Base-by-base conservation (phyloP, 2,113 vertebrate genomes). In the Progne subis region DNA sequence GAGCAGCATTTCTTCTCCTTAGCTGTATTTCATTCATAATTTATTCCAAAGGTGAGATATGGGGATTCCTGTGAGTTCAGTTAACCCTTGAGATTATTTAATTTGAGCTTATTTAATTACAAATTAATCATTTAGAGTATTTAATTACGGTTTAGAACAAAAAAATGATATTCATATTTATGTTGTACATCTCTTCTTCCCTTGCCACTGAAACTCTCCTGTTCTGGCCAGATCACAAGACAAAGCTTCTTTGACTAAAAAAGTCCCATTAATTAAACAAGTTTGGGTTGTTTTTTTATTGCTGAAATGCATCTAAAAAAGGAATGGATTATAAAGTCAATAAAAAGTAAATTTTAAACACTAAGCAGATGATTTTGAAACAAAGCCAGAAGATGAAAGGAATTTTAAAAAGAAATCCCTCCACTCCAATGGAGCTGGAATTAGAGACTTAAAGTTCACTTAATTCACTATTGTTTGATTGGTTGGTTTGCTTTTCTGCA, bases 101-200 rank as follows among this genome's bases (percentile, higher is more conserved):
- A 86, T 81, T 92, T 60, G 32, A 53, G 18, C 18, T 46, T 32
- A 15, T 94, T 94, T 94, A 94, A 87, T 85, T 92, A 75, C 11
- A 72, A 64, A 46, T 41, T 18, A 25, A 74, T 72, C 39, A 34
- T 79, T 39, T 44, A 76, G 82, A 63, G 76, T 41, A 15, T 93
- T 92, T 92, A 94, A 87, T 87, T 87, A 79, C 11, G 56, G 65
- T 41, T 90, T 34, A 71, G 37, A 8, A 21, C 41, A 31, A 18
- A 41, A 65, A 83, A 67, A 19, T 47, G 37, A 9, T 68, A 17
- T 59, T 83, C 23, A 31, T 52, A 15, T 71, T 77, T 69, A 23
- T 64, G 5, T 61, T 63, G 34, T 44, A 44, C 0, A 0, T 50
- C 34, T 63, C 41, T 61, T 82, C 31, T 28, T 29, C 8, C 44